Percentiles rank a stretch among this genome's conserved stretches.
These are phyloP conservation scores for Drosophila neocordata DNA, from an alignment of 1,140 invertebrate genomes.

Conservation along the genomic window DNA sequence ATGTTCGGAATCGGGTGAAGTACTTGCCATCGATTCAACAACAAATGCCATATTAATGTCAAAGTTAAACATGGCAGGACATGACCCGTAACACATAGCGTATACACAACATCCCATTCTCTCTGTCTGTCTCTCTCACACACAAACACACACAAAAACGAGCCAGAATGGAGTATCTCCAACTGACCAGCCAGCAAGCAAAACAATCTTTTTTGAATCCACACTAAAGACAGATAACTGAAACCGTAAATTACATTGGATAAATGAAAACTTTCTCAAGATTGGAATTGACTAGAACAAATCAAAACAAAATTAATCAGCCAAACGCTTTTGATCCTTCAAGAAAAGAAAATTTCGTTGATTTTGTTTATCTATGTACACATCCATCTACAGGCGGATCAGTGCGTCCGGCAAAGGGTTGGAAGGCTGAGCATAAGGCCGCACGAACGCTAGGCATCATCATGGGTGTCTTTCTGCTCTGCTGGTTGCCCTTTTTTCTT, in stretches of 20 bases:
- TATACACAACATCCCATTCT: conserved; percentile 49
- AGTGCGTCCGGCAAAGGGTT: conserved; percentile 89
- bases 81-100: conserved; percentile 54
- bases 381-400: conserved; percentile 86
- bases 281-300: conserved; percentile 15
- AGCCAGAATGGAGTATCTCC: neutral
- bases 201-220: conserved; percentile 17
- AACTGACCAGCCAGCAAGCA: conserved; percentile 11
- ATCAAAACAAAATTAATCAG: conserved; percentile 59
- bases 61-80: conserved; percentile 69
- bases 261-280: conserved; percentile 37
- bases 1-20: conserved; percentile 2
- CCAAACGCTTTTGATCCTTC: conserved; percentile 42
- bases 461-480: conserved; percentile 97
- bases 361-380: conserved; percentile 31
- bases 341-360: conserved; percentile 43
- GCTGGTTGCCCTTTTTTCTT: conserved; percentile 98
- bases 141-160: conserved; percentile 30
- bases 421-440: conserved; percentile 96
- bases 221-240: conserved; percentile 38
- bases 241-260: conserved; percentile 49
- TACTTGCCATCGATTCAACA: conserved; percentile 49
- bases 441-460: conserved; percentile 96
- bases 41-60: conserved; percentile 60
- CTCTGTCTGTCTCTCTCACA: conserved; percentile 13